Conservation (phyloP, 2,888 invertebrate species). For the Biston stratarius region DNA sequence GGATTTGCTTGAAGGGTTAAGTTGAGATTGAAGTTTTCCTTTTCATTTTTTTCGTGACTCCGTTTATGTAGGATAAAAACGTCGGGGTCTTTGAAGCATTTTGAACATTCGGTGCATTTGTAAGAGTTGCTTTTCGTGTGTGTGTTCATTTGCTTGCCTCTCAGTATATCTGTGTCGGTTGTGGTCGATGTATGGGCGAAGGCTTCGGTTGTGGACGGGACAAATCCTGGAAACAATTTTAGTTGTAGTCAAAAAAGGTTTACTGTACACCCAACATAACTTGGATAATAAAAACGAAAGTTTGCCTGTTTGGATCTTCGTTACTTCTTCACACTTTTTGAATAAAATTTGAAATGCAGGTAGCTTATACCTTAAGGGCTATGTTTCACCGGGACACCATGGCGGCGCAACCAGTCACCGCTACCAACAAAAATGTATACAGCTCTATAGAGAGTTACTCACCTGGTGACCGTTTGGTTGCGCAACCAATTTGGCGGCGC, state of each 20-base stretch:
- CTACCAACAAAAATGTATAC: no score
- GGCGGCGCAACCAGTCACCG: no score
- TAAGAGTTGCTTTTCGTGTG: constrained; percentile 51
- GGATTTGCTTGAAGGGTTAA: constrained; percentile 73
- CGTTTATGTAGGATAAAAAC: constrained; percentile 73
- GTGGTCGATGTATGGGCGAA: constrained; percentile 30
- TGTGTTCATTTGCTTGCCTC: constrained; percentile 36
- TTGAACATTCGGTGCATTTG: constrained; percentile 72
- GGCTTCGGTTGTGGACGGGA: constrained; percentile 11
- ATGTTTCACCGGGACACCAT: no score
- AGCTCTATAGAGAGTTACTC: no score
- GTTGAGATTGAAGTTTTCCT: constrained; percentile 64
- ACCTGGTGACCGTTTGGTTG: no score
- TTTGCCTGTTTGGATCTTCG: no score
- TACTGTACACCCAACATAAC: no score
- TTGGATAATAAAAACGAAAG: no score
- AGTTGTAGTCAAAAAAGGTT: not conserved
- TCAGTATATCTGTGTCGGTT: constrained; percentile 32
- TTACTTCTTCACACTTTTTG: no score
- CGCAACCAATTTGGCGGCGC: no score
- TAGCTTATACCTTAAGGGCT: no score
- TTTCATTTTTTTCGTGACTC: constrained; percentile 55
- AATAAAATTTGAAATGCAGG: no score
- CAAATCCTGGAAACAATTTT: constrained; percentile 17
- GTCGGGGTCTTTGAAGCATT: constrained; percentile 81